phyloP scores from a whole-genome alignment of 2,888 invertebrate genomes.

The Drosophila eohydei region DNA sequence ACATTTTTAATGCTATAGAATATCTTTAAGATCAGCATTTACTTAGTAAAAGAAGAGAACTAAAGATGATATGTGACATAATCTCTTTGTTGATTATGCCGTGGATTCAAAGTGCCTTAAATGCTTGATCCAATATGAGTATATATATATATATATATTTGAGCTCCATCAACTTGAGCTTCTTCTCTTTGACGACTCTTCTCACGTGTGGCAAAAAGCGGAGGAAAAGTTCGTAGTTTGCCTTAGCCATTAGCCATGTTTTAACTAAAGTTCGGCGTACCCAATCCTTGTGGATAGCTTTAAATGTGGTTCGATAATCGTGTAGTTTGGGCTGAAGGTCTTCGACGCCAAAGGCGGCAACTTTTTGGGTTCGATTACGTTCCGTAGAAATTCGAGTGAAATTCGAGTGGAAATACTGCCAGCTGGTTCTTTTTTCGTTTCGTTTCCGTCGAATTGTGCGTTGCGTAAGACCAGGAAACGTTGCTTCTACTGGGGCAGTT shows the following conservation, averaged over 20 bases:
- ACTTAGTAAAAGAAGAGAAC: too few species aligned
- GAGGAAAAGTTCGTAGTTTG: neutral
- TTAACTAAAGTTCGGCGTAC: neutral
- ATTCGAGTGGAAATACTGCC: neutral
- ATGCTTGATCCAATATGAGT: too few species aligned
- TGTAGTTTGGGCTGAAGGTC: too few species aligned
- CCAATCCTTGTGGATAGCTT: neutral
- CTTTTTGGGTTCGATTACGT: slow-evolving; percentile 6
- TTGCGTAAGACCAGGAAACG: neutral
- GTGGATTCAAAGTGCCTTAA: too few species aligned
- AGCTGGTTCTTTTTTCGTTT: neutral
- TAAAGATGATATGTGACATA: too few species aligned
- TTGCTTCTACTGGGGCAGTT: neutral
- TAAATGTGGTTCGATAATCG: neutral
- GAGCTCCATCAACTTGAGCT: neutral
- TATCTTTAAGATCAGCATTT: too few species aligned
- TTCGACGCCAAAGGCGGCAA: neutral
- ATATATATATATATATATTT: neutral
- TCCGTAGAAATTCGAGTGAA: slow-evolving; percentile 2
- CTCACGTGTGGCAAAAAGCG: neutral
- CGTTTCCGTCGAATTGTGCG: slow-evolving; percentile 4
- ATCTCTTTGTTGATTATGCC: too few species aligned
- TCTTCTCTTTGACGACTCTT: neutral
- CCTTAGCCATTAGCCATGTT: neutral
- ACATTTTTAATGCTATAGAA: too few species aligned